A percentile compares a stretch with the other conserved stretches of the same genome.
Conservation (phyloP, 2,113 vertebrate species). For the Pyxicephalus adspersus region DNA sequence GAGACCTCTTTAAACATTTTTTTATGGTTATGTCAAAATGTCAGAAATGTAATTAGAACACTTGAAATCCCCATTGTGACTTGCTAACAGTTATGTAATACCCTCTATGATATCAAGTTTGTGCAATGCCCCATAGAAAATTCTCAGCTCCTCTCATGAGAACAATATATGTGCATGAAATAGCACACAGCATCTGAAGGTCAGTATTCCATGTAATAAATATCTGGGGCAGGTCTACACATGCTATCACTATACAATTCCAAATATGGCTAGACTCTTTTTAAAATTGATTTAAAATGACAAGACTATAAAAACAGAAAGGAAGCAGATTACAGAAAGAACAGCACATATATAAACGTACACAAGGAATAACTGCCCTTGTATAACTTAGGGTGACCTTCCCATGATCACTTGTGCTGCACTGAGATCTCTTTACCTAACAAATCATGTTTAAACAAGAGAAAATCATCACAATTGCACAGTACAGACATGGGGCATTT, state of each 20-base stretch:
- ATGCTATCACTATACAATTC: slow-evolving; percentile 16
- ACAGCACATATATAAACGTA: slow-evolving; percentile 66
- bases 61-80: slow-evolving; percentile 37
- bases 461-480: slow-evolving; percentile 8
- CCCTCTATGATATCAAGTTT: slow-evolving; percentile 46
- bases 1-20: neutral
- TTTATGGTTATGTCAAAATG: slow-evolving; percentile 36
- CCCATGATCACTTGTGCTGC: slow-evolving; percentile 12
- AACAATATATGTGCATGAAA: slow-evolving; percentile 39
- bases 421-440: slow-evolving; percentile 16
- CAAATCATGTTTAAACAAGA: slow-evolving; percentile 25
- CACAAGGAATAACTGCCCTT: slow-evolving; percentile 1
- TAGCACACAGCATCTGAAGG: slow-evolving; percentile 33
- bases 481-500: neutral
- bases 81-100: slow-evolving; percentile 31
- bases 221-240: slow-evolving; percentile 32
- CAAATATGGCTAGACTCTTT: slow-evolving; percentile 52
- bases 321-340: slow-evolving; percentile 57
- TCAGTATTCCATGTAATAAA: slow-evolving; percentile 46
- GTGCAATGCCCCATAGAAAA: slow-evolving; percentile 31
- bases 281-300: slow-evolving; percentile 55
- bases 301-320: slow-evolving; percentile 51
- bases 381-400: slow-evolving; percentile 23
- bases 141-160: slow-evolving; percentile 26
- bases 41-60: slow-evolving; percentile 27